These are phyloP conservation scores for Micrasema longulum DNA, from an alignment of 1,140 invertebrate genomes.

Conservation along the genomic window DNA sequence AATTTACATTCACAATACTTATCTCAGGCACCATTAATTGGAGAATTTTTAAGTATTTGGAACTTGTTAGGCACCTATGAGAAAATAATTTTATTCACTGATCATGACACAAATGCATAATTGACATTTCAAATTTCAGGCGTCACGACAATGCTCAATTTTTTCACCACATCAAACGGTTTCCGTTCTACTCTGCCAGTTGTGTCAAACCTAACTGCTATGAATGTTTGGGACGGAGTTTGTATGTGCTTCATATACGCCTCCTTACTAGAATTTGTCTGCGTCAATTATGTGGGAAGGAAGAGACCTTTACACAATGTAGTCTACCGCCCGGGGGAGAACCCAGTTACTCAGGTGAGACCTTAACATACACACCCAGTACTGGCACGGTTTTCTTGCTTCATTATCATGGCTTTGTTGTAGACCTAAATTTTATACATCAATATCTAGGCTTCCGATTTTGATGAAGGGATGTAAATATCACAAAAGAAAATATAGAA, in stretches of 20 bases:
- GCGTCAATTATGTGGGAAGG: conserved; percentile 94
- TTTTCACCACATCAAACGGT: conserved; percentile 94
- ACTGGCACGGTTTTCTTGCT: conserved; percentile 10
- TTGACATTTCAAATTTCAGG: conserved; percentile 67
- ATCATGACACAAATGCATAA: no score
- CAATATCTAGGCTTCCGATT: no score
- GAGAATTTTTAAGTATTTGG: no score
- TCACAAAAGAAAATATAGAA: no score
- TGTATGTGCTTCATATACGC: conserved; percentile 98
- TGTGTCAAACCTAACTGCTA: conserved; percentile 92
- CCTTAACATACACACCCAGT: background rate
- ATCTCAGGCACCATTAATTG: no score
- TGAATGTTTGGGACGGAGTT: conserved; percentile 96
- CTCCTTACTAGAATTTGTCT: conserved; percentile 92
- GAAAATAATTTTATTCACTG: no score
- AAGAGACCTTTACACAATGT: conserved; percentile 89
- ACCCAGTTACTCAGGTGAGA: conserved; percentile 89
- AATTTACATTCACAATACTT: no score
- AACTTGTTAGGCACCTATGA: no score
- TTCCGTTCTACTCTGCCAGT: conserved; percentile 91
- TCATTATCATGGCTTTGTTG: conserved; percentile 26
- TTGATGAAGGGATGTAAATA: no score
- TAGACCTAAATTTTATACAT: conserved; percentile 22
- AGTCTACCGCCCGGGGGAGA: conserved; percentile 88
- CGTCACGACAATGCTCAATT: conserved; percentile 97